Base-by-base conservation (phyloP, 1,140 invertebrate genomes). In the Drosophila pruinosa region DNA sequence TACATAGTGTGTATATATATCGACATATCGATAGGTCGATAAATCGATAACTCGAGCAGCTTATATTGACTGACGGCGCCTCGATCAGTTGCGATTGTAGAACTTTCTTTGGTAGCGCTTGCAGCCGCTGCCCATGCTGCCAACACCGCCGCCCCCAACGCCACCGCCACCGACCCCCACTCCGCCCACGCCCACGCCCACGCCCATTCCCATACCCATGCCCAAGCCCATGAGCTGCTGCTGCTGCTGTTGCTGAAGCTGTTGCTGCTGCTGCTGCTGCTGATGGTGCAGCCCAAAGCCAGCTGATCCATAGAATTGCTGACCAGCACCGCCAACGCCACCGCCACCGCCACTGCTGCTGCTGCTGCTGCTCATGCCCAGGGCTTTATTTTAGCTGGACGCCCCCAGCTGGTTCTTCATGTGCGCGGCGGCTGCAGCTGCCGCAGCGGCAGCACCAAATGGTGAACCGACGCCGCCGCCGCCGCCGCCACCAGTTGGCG, bases 341-440 rank as follows among this genome's bases (percentile, higher is more conserved):
- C 41, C 36, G 57, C 78, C 57, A 56, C 63, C 45, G 59, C 79
- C 63, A 47, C 43, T 47, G 63, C 48, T 39, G 50, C 64, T 41
- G 65, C 81, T 54, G 57, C 50, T 59, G 72, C 71, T 22, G 68
- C 63, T 67, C 59, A 72, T 75, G 72, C 68, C 59, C 52, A 82
- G 54, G 80, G 89, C 86, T 91, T 85, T 90, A 86, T 91, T 91
- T 91, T 91, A 91, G 89, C 90, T 91, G 76, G 90, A 91, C 72
- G 90, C 90, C 34, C 90, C 90, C 57, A 91, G 56, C 22, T 91
- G 82, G 47, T 90, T 91, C 61, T 91, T 91, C 90, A 91, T 91
- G 45, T 91, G 90, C 26, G 89, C 76, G 63, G 79, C 90, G 52
- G 89, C 78, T 21, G 79, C 85, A 36, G 79, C 89, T 8, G 88